phyloP scores from a whole-genome alignment of 2,888 invertebrate species.

The Eupithecia pulchellata region DNA sequence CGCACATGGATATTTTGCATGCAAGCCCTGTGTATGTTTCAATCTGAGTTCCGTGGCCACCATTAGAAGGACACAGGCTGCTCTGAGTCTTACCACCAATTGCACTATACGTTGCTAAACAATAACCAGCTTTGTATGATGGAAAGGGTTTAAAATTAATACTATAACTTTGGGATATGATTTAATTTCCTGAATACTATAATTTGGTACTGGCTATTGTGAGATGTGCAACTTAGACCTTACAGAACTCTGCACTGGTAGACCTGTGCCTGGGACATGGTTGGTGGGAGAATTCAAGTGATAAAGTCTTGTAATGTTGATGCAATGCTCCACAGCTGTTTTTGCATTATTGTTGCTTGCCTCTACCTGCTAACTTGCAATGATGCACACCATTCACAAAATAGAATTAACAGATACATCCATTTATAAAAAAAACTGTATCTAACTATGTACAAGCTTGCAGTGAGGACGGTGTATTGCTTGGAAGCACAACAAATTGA shows the following conservation, averaged over 20 bases:
- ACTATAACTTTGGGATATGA: constrained; percentile 63
- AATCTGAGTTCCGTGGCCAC: not conserved
- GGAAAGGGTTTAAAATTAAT: constrained; percentile 50
- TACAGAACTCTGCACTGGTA: not conserved
- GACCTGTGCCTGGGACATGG: not conserved
- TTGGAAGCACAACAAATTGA: constrained; percentile 8
- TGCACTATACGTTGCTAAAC: constrained; percentile 64
- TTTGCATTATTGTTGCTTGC: constrained; percentile 1
- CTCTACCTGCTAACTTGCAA: not conserved
- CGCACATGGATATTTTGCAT: not conserved
- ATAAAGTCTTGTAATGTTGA: not conserved
- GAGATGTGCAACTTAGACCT: constrained; percentile 36
- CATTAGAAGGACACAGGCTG: constrained; percentile 26
- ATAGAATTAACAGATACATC: not conserved
- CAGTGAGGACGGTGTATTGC: not conserved
- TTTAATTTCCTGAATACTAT: constrained; percentile 62
- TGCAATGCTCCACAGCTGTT: not conserved
- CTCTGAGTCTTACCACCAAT: constrained; percentile 55
- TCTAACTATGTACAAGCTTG: constrained; percentile 1
- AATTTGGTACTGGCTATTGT: constrained; percentile 54
- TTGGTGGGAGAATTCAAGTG: not conserved
- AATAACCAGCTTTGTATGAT: constrained; percentile 54
- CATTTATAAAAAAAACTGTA: not conserved
- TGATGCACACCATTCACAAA: not conserved
- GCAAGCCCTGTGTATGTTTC: not conserved